Percentiles rank a stretch among this genome's conserved stretches.
These are phyloP conservation scores for Sesamia nonagrioides DNA, from an alignment of 1,140 invertebrate genomes.

Conservation along the genomic window DNA sequence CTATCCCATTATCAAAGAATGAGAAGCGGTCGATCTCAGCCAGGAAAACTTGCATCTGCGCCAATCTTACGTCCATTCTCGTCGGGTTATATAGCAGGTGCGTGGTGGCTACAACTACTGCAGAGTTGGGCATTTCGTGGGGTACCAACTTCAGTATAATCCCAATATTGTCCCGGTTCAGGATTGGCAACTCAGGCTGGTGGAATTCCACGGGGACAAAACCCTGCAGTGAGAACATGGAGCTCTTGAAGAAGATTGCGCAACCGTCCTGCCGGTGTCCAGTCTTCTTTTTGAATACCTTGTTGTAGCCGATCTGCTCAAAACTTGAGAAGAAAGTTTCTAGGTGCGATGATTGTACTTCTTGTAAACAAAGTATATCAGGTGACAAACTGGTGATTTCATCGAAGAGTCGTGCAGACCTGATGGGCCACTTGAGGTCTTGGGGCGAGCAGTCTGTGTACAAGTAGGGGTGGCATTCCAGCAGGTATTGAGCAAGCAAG, in stretches of 20 bases:
- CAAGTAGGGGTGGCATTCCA: constrained; percentile 92
- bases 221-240: constrained; percentile 89
- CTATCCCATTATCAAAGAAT: constrained; percentile 83
- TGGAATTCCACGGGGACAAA: constrained; percentile 88
- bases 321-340: constrained; percentile 89
- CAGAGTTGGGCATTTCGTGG: constrained; percentile 78
- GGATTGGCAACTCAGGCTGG: constrained; percentile 87
- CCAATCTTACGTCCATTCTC: constrained; percentile 95
- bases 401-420: constrained; percentile 90
- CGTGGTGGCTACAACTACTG: constrained; percentile 95
- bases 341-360: constrained; percentile 94
- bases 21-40: constrained; percentile 94
- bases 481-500: constrained; percentile 94
- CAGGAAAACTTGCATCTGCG: constrained; percentile 93
- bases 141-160: constrained; percentile 92
- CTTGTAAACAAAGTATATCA: constrained; percentile 95
- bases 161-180: constrained; percentile 96
- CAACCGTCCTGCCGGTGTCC: constrained; percentile 93
- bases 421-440: constrained; percentile 91
- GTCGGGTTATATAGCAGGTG: constrained; percentile 98
- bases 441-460: constrained; percentile 90
- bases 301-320: constrained; percentile 88
- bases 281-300: constrained; percentile 93
- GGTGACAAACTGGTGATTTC: constrained; percentile 92
- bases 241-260: constrained; percentile 93